Conservation (phyloP, 2,113 vertebrate genomes). For the Chlorocebus sabaeus region DNA sequence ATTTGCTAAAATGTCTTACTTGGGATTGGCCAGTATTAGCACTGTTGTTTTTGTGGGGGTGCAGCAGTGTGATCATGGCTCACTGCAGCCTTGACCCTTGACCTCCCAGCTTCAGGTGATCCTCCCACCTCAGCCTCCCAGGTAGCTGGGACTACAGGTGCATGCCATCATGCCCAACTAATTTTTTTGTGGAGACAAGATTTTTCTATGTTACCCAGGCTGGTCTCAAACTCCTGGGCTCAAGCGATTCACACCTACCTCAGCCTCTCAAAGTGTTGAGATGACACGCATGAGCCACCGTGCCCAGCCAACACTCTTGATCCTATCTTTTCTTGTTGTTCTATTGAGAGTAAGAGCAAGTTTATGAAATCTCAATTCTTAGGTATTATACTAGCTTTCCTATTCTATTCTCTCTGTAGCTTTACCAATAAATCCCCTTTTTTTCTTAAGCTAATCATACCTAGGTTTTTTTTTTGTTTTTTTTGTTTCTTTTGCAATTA, state of each 20-base stretch:
- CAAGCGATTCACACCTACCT: no score
- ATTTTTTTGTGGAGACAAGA: no score
- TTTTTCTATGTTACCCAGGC: no score
- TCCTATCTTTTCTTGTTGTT: slow-evolving; percentile 4
- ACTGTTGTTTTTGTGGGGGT: background rate
- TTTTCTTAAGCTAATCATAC: background rate
- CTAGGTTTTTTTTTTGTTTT: background rate
- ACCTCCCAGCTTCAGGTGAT: no score
- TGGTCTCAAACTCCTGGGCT: no score
- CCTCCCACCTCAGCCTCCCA: no score
- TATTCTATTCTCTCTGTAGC: background rate
- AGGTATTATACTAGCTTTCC: background rate
- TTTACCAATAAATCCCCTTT: background rate
- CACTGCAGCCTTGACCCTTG: no score
- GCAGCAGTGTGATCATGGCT: no score
- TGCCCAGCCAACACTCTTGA: background rate
- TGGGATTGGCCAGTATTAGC: background rate
- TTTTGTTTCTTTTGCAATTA: background rate
- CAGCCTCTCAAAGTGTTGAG: no score
- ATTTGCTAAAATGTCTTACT: background rate
- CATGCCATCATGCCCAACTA: no score
- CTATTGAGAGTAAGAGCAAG: background rate
- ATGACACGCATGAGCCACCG: no score
- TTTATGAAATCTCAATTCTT: background rate
- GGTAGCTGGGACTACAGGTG: no score